Evolutionary conservation across 2,888 invertebrate genomes (phyloP), one percentile per base, ranked within the genome.

Genomic region (Xylota segnis): DNA sequence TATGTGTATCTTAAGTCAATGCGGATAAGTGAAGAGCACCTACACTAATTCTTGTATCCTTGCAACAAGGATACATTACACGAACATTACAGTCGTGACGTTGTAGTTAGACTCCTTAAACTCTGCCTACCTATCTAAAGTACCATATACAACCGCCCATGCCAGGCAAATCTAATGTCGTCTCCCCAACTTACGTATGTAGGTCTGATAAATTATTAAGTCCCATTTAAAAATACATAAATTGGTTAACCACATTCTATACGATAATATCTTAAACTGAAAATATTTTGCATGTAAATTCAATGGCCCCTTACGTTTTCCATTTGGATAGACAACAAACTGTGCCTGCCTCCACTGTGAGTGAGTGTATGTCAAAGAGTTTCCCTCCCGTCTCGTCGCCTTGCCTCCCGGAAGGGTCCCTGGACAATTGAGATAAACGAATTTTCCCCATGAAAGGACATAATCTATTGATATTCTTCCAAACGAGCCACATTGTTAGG

Each of bases 401-500:
- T 5, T n/a, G 34, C 32, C 10, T 14, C 56, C 23, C 59, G 29
- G 5, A 66, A 45, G 56, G 70, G 75, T 81, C 86, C 66, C 76
- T 86, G 86, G 86, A 81, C 81, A 86, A 81, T 86, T 86, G 76
- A 76, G 86, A 86, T 86, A 86, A 86, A 81, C 86, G 86, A 86
- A 86, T 86, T 86, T 86, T 86, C 81, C 81, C 72, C 86, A 76
- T 86, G 86, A 86, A 81, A 86, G 81, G 86, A 76, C 81, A 76
- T 76, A 81, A 81, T 81, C 86, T 81, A 86, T 86, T 86, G 86
- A 86, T 81, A 86, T 81, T 86, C 81, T 76, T 56, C 76, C 81
- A 81, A 86, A 86, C 86, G 76, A 81, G 81, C 72, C 86, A 81
- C 86, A 72, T 86, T 81, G 81, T 86, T 68, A 72, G 76, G 71